phyloP scores from a whole-genome alignment of 2,113 vertebrate species.

The Sinosuthora webbiana region DNA sequence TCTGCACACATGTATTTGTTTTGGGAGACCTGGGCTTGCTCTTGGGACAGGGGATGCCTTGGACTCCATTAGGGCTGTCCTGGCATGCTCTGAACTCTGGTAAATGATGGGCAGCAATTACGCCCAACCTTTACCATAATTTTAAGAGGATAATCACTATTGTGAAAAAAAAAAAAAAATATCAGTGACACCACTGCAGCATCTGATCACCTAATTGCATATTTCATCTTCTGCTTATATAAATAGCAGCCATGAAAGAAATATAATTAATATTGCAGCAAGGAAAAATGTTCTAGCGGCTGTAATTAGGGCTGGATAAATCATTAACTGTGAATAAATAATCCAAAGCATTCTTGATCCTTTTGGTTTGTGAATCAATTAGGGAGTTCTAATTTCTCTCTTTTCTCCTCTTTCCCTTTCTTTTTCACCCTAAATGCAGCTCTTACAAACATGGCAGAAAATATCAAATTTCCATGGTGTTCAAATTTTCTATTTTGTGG shows the following conservation, averaged over 20 bases:
- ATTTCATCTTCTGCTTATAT: conserved; percentile 36
- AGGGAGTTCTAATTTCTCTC: not conserved
- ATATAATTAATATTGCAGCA: conserved; percentile 40
- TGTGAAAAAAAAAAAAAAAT: conserved; percentile 1
- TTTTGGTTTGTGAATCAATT: not conserved
- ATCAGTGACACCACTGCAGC: not conserved
- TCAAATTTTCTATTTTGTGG: not conserved
- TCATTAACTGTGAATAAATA: conserved; percentile 48
- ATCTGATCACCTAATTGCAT: conserved; percentile 47
- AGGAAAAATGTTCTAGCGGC: not conserved
- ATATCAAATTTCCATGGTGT: not conserved
- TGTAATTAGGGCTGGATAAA: conserved; percentile 56
- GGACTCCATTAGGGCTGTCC: not conserved
- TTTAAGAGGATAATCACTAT: conserved; percentile 17
- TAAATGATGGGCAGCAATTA: not conserved
- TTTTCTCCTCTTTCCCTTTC: not conserved
- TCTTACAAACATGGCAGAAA: not conserved
- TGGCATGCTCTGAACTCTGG: not conserved
- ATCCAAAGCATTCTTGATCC: conserved; percentile 1
- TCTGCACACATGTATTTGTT: not conserved
- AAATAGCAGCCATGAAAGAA: conserved; percentile 28
- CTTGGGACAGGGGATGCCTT: not conserved
- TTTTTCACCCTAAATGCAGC: not conserved
- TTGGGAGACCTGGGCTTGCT: not conserved
- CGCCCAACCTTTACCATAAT: not conserved